phyloP scores from a whole-genome alignment of 2,888 invertebrate genomes.

The Caenorhabditis auriculariae region DNA sequence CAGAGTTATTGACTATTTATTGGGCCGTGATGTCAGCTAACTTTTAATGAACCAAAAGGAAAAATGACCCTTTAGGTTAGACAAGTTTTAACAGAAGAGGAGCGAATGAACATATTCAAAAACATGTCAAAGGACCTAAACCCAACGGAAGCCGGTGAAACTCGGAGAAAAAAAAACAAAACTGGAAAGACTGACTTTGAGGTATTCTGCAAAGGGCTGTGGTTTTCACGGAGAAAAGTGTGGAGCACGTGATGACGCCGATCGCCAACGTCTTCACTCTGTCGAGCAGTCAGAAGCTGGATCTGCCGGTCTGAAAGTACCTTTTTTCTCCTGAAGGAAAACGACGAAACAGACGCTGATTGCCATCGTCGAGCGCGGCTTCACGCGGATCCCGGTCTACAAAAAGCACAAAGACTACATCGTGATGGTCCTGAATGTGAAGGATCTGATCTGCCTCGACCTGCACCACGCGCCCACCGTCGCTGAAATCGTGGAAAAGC shows the following conservation, averaged over 20 bases:
- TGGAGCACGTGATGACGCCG: constrained; percentile 22
- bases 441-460: too few species aligned
- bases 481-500: too few species aligned
- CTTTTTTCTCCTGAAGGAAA: too few species aligned
- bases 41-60: not conserved
- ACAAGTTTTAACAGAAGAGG: constrained; percentile 26
- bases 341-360: constrained; percentile 20
- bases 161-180: not conserved
- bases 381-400: constrained; percentile 22
- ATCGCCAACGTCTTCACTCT: constrained; percentile 23
- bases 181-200: constrained; percentile 3
- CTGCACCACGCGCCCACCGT: too few species aligned
- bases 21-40: constrained; percentile 15
- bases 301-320: constrained; percentile 6
- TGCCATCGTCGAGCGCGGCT: constrained; percentile 24
- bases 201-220: constrained; percentile 20
- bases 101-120: constrained; percentile 20
- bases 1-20: constrained; percentile 5
- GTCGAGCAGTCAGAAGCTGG: constrained; percentile 6
- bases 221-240: constrained; percentile 16
- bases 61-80: not conserved
- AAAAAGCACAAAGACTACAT: constrained; percentile 14
- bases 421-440: constrained; percentile 17
- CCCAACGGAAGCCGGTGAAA: constrained; percentile 11
- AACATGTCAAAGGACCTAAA: constrained; percentile 23